A percentile compares a stretch with the other conserved stretches of the same genome.
phyloP scores from a whole-genome alignment of 1,140 invertebrate species.

The Drosophila parvula region DNA sequence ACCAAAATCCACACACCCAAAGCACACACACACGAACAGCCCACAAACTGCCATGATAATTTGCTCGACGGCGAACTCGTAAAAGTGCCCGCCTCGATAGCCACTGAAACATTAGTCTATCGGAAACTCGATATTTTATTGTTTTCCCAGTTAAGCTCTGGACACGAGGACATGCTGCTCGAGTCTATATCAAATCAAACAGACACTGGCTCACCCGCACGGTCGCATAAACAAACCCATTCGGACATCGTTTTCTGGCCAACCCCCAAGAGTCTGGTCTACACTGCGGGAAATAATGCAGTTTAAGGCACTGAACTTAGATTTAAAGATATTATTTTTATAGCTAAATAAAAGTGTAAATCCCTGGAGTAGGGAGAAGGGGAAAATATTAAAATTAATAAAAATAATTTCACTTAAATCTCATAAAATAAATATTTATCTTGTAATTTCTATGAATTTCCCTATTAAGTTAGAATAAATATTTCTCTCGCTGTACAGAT shows the following conservation, averaged over 20 bases:
- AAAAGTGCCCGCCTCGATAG: slow-evolving; percentile 53
- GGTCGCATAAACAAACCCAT: slow-evolving; percentile 35
- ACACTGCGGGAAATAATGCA: slow-evolving; percentile 4
- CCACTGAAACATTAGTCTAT: slow-evolving; percentile 58
- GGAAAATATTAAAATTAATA: no score
- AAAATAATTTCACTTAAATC: no score
- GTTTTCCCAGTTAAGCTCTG: slow-evolving; percentile 56
- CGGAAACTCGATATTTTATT: slow-evolving; percentile 63
- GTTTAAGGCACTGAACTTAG: no score
- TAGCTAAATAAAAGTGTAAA: no score
- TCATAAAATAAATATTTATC: neutral
- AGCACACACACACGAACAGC: slow-evolving; percentile 7
- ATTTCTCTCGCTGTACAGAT: slow-evolving; percentile 1
- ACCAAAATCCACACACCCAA: slow-evolving; percentile 5
- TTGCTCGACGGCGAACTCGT: slow-evolving; percentile 46
- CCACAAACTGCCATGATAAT: slow-evolving; percentile 29
- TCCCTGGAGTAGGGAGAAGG: no score
- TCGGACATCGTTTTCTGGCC: slow-evolving; percentile 36
- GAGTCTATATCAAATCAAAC: slow-evolving; percentile 64
- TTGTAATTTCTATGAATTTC: neutral
- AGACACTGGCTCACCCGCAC: slow-evolving; percentile 35
- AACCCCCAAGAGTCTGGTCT: slow-evolving; percentile 31
- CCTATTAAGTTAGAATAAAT: neutral
- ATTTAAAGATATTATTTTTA: neutral
- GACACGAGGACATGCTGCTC: slow-evolving; percentile 49